phyloP scores from a whole-genome alignment of 2,113 vertebrate species.

The Sprattus sprattus region DNA sequence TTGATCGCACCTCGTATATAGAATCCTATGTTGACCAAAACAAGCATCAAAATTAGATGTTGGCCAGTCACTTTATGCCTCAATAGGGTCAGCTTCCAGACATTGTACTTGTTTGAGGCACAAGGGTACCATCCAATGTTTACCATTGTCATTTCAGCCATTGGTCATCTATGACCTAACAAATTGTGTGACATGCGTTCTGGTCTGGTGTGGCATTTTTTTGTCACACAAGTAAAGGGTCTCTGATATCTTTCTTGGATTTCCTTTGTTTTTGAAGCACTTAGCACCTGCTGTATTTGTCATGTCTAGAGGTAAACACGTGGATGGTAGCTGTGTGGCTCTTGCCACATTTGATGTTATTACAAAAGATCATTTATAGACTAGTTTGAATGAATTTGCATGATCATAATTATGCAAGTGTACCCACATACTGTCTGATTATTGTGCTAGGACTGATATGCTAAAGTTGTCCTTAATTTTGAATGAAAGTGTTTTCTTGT shows the following conservation, averaged over 20 bases:
- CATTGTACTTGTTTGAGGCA: constrained; percentile 56
- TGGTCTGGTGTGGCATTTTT: background rate
- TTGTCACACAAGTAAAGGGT: background rate
- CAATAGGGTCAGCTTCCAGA: constrained; percentile 56
- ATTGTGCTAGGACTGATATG: background rate
- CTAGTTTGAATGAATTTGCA: background rate
- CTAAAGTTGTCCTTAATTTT: constrained; percentile 2
- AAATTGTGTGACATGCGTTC: background rate
- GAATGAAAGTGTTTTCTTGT: background rate
- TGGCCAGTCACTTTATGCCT: background rate
- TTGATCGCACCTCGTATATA: background rate
- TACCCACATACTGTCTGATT: background rate
- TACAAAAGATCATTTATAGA: background rate
- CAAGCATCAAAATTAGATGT: background rate
- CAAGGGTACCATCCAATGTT: constrained; percentile 54
- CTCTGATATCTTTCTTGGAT: background rate
- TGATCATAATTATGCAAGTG: background rate
- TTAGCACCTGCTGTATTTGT: background rate
- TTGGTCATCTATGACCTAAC: background rate
- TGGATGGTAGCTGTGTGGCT: constrained; percentile 51
- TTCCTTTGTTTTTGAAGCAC: background rate
- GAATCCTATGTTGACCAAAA: background rate
- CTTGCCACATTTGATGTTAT: constrained; percentile 6
- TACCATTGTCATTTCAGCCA: background rate
- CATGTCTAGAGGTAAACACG: constrained; percentile 22